These are phyloP conservation scores for Limnodromus scolopaceus DNA, from an alignment of 2,797 vertebrate genomes.

Conservation along the genomic window DNA sequence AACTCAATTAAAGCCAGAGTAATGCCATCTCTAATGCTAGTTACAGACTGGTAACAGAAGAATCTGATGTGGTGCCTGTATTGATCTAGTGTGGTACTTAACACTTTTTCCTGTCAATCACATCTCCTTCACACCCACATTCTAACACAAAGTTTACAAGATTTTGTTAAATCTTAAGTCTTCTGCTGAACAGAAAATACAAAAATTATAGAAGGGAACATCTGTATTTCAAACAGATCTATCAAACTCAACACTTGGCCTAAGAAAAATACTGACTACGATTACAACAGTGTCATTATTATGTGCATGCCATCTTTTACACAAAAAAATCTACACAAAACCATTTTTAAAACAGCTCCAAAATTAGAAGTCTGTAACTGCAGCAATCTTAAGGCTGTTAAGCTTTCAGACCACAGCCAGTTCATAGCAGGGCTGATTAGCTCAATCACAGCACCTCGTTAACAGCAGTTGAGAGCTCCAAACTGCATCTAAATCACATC, in stretches of 20 bases:
- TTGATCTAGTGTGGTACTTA: background rate
- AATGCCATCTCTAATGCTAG: background rate
- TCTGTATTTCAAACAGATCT: background rate
- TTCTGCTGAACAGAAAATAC: background rate
- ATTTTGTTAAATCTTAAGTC: background rate
- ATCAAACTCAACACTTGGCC: background rate
- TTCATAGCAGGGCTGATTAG: background rate
- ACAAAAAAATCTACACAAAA: background rate
- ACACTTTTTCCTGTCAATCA: background rate
- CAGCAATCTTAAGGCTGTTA: background rate
- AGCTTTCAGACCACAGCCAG: background rate
- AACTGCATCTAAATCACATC: background rate
- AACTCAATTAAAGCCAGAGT: background rate
- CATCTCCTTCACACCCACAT: background rate
- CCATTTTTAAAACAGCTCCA: background rate
- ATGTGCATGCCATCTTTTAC: background rate
- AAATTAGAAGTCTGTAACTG: constrained; percentile 10
- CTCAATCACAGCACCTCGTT: constrained; percentile 1
- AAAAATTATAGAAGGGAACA: background rate
- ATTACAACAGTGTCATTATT: background rate
- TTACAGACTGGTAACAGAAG: background rate
- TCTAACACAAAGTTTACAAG: background rate
- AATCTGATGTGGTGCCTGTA: background rate
- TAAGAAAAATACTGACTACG: background rate
- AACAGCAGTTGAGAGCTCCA: background rate